Evolutionary conservation across 2,888 invertebrate genomes (phyloP), one percentile per base, ranked within the genome.

Genomic region (Antheraea assamensis): DNA sequence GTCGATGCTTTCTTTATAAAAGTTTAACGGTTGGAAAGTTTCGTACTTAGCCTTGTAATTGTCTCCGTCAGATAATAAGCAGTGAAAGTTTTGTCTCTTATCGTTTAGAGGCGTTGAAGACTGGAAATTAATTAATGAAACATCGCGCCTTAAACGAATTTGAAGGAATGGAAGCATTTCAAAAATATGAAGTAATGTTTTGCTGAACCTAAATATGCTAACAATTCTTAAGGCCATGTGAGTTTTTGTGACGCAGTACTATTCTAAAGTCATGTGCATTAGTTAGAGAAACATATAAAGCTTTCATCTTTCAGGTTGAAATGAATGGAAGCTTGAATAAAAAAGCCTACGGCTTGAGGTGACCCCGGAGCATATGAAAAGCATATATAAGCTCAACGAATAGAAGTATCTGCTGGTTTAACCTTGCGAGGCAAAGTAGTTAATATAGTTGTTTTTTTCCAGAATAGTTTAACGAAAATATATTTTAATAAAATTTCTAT

Each of bases 31-130:
- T 27, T 27, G 35, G 52, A 68, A 74, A 71, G 49, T 74, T 74
- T 35, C 52, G 52, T 49, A 52, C 70, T 73, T 58, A 71, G 52
- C 71, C 64, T 52, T 52, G 30, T 74, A 74, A 74, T 71, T 74
- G 66, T 74, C 71, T 68, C 71, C 42, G 71, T 55, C 71, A 71
- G 74, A 71, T 74, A 74, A 71, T 71, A 66, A 71, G 52, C 21
- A 35, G 42, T 30, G 21, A 58, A 71, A 71, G 71, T 74, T 74
- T 72, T 7, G 21, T 55, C 47, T 71, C 35, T 55, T 17, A 58
- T 58, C 73, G 70, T 61, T 70, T 47, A 55, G 42, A 73, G 47
- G 35, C 73, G 70, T 58, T 58, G 58, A 73, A 73, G 52, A 30
- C 73, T 70, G 24, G 52, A 61, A 71, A 35, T 49, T 68, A 71